These are phyloP conservation scores for Lucilia sericata DNA, from an alignment of 1,140 invertebrate genomes.

Conservation along the genomic window DNA sequence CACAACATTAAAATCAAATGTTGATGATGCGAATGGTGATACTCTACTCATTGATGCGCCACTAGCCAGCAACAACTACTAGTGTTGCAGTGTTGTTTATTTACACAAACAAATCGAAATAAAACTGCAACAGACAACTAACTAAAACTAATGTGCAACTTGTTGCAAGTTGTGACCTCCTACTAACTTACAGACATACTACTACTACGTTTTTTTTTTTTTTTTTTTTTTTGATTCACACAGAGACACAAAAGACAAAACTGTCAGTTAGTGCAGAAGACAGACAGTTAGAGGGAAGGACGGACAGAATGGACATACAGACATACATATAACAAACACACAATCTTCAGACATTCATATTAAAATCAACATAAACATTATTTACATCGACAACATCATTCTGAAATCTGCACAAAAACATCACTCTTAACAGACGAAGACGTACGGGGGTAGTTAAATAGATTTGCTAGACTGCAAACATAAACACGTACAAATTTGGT, in stretches of 20 bases:
- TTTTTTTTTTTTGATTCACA: background rate
- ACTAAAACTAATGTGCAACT: slow-evolving; percentile 24
- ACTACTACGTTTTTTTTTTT: background rate
- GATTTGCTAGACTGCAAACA: slow-evolving; percentile 12
- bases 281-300: background rate
- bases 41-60: slow-evolving; percentile 11
- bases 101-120: background rate
- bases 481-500: slow-evolving; percentile 43
- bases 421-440: background rate
- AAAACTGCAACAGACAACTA: background rate
- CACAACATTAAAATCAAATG: slow-evolving; percentile 23
- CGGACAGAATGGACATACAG: background rate
- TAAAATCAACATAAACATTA: slow-evolving; percentile 21
- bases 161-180: slow-evolving; percentile 34
- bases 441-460: background rate
- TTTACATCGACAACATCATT: slow-evolving; percentile 23
- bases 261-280: background rate
- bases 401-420: background rate
- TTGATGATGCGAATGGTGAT: slow-evolving; percentile 16
- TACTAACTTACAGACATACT: slow-evolving; percentile 21
- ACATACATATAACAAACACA: background rate
- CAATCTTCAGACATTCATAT: background rate
- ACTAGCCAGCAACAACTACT: background rate
- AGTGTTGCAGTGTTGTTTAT: background rate
- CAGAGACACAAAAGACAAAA: slow-evolving; percentile 5